These are phyloP conservation scores for Pyrgus malvae DNA, from an alignment of 2,888 invertebrate genomes.

Conservation along the genomic window DNA sequence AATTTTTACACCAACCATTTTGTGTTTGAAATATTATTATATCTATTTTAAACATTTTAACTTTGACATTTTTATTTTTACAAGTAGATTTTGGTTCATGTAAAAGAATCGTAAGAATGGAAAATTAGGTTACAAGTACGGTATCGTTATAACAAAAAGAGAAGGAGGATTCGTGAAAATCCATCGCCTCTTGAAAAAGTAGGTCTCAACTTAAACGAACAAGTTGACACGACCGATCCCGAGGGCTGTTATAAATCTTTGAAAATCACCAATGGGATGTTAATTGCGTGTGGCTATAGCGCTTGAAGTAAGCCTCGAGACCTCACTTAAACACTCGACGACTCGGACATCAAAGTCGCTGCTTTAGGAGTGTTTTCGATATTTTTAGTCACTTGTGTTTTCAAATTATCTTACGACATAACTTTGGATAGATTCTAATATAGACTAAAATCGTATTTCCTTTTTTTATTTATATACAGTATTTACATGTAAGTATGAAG, in stretches of 20 bases:
- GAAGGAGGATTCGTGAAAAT: slow-evolving; percentile 10
- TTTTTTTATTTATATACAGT: too few relatives aligned
- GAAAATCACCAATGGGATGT: slow-evolving; percentile 53
- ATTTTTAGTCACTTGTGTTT: slow-evolving; percentile 14
- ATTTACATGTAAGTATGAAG: too few relatives aligned
- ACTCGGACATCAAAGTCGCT: slow-evolving; percentile 56
- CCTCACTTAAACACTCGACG: slow-evolving; percentile 64
- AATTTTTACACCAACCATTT: too few relatives aligned
- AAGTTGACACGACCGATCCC: slow-evolving; percentile 43
- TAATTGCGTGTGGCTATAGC: slow-evolving; percentile 56
- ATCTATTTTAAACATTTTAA: too few relatives aligned
- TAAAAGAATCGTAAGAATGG: too few relatives aligned
- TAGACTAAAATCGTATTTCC: too few relatives aligned
- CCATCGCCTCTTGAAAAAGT: slow-evolving; percentile 26
- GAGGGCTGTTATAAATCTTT: slow-evolving; percentile 53
- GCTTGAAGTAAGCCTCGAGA: too few relatives aligned
- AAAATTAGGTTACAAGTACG: slow-evolving; percentile 8
- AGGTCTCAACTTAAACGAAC: slow-evolving; percentile 37
- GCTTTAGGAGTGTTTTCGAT: slow-evolving; percentile 32
- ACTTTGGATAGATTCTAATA: too few relatives aligned
- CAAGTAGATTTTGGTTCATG: too few relatives aligned
- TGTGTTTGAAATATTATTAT: too few relatives aligned
- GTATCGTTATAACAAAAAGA: slow-evolving; percentile 16
- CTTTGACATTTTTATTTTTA: too few relatives aligned
- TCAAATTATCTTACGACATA: too few relatives aligned